Percentiles rank a stretch among this genome's conserved stretches.
These are phyloP conservation scores for Beris morrisii DNA, from an alignment of 2,888 invertebrate species.

Conservation along the genomic window DNA sequence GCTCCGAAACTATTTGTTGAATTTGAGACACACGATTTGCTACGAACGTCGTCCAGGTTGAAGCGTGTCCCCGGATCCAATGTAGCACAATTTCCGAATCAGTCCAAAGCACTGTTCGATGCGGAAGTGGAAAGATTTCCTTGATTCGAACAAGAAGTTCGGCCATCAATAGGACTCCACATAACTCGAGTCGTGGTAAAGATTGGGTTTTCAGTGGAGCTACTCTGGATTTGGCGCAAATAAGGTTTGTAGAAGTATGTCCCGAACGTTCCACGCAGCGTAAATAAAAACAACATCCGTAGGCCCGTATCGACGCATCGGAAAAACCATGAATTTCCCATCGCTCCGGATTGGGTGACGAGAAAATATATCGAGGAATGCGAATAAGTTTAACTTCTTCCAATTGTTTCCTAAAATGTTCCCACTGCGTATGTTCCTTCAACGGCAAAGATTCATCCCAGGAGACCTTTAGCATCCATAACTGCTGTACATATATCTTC, in stretches of 20 bases:
- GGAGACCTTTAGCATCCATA: background rate
- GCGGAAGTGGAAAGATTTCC: background rate
- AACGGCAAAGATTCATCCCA: background rate
- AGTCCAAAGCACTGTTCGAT: background rate
- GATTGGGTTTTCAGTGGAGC: too few relatives aligned
- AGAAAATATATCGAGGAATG: background rate
- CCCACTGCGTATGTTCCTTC: background rate
- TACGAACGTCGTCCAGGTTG: background rate
- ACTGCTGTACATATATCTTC: background rate
- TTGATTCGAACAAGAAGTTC: background rate
- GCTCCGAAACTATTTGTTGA: too few relatives aligned
- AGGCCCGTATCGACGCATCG: background rate
- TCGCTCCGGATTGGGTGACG: too few relatives aligned
- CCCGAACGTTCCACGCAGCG: background rate
- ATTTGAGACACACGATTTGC: background rate
- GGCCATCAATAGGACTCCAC: too few relatives aligned
- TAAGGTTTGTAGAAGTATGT: background rate
- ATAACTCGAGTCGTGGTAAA: too few relatives aligned
- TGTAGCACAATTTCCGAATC: background rate
- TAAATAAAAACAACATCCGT: background rate
- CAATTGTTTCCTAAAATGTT: background rate
- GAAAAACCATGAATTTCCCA: background rate
- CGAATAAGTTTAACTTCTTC: background rate
- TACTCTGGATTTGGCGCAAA: too few relatives aligned
- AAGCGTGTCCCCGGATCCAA: background rate